A percentile compares a stretch with the other conserved stretches of the same genome.
phyloP scores from a whole-genome alignment of 2,888 invertebrate species.

The Hydropsyche betteni region DNA sequence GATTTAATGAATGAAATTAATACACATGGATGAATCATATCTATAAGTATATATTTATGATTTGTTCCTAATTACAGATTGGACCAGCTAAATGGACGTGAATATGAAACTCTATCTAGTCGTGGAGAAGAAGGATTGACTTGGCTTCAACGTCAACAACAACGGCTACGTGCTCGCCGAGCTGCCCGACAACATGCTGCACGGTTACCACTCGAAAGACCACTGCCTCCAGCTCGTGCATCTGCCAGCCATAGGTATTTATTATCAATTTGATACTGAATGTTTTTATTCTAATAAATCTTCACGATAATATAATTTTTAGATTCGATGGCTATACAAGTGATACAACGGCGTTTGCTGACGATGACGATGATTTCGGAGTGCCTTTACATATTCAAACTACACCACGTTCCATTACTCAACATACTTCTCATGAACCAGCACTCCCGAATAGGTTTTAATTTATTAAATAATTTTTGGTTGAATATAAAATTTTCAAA shows the following conservation, averaged over 20 bases:
- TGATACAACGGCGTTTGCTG: slow-evolving; percentile 81
- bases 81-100: neutral
- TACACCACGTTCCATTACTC: slow-evolving; percentile 52
- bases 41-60: neutral
- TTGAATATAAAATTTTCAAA: neutral
- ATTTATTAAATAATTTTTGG: neutral
- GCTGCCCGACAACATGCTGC: slow-evolving; percentile 79
- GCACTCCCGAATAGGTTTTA: slow-evolving; percentile 48
- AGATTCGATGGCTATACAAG: slow-evolving; percentile 81
- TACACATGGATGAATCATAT: too few species aligned
- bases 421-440: slow-evolving; percentile 57
- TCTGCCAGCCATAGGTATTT: slow-evolving; percentile 65
- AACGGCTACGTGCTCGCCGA: slow-evolving; percentile 79
- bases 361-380: slow-evolving; percentile 77
- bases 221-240: slow-evolving; percentile 58
- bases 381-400: slow-evolving; percentile 77
- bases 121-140: slow-evolving; percentile 68
- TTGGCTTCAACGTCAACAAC: slow-evolving; percentile 85
- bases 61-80: neutral
- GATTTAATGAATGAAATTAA: too few species aligned
- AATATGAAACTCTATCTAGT: neutral
- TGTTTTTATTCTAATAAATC: neutral
- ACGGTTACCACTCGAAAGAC: slow-evolving; percentile 74
- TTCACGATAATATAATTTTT: slow-evolving; percentile 49
- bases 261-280: neutral